A percentile compares a stretch with the other conserved stretches of the same genome.
Evolutionary conservation across 1,140 invertebrate species (phyloP).

Genomic region (Pemphigus obesinymphae): DNA sequence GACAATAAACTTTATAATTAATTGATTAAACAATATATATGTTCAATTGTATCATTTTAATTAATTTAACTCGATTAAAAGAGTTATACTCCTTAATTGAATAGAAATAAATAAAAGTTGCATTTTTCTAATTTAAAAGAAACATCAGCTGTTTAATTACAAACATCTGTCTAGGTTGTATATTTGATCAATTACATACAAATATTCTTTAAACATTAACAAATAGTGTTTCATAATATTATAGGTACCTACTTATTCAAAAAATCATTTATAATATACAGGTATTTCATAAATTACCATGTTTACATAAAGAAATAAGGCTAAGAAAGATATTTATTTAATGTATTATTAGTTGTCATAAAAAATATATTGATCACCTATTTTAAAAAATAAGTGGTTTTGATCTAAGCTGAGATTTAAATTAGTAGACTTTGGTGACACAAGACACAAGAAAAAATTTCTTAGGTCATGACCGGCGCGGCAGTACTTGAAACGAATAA

Average conservation of each 20-base stretch:
- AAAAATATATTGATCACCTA: neutral
- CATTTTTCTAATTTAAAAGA: neutral
- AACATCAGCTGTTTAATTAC: too few species aligned
- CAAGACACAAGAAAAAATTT: constrained; percentile 11
- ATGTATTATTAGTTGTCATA: neutral
- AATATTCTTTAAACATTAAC: neutral
- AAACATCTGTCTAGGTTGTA: too few species aligned
- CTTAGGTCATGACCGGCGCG: constrained; percentile 32
- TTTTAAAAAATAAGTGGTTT: constrained; percentile 20
- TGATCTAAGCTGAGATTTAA: constrained; percentile 32
- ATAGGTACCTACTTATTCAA: neutral
- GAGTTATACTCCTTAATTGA: neutral
- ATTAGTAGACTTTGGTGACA: constrained; percentile 23
- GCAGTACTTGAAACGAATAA: constrained; percentile 27
- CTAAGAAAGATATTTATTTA: neutral
- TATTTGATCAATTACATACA: neutral
- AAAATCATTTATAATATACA: neutral
- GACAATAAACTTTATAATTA: neutral
- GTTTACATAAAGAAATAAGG: neutral
- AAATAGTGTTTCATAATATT: neutral
- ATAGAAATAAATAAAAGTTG: neutral
- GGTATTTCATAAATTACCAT: neutral
- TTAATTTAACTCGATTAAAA: constrained; percentile 24
- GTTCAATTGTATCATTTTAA: constrained; percentile 19
- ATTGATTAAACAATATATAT: constrained; percentile 5